Percentiles rank a stretch among this genome's conserved stretches.
Conservation (phyloP, 2,113 vertebrate species). For the Odontophorus gujanensis region DNA sequence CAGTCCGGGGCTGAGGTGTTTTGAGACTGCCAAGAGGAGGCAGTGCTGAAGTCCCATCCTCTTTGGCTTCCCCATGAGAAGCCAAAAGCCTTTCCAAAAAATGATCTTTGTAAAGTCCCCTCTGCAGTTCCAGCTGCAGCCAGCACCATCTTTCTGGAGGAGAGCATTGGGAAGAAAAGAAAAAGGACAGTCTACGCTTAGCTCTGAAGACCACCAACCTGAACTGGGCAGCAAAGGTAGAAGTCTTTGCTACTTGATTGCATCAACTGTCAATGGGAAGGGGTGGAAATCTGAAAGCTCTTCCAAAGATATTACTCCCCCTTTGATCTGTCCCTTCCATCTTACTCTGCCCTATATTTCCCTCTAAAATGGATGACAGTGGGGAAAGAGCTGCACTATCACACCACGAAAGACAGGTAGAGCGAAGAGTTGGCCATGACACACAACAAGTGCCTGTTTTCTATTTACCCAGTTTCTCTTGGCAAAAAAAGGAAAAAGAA, state of each 20-base stretch:
- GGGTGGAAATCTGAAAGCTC: not conserved
- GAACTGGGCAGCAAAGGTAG: not conserved
- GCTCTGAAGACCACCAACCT: not conserved
- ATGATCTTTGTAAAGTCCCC: not conserved
- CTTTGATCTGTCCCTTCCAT: not conserved
- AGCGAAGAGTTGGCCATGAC: not conserved
- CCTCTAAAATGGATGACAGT: not conserved
- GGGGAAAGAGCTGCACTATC: not conserved
- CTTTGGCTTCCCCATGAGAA: not conserved
- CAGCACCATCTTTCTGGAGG: not conserved
- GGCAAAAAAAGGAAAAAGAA: not conserved
- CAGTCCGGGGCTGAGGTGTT: too few relatives aligned
- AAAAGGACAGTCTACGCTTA: not conserved
- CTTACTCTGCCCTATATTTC: not conserved
- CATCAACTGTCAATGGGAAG: not conserved
- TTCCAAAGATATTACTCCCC: not conserved
- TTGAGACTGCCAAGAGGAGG: not conserved
- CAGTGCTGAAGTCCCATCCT: not conserved
- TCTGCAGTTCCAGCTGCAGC: not conserved
- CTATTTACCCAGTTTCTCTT: not conserved
- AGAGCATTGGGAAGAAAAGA: not conserved
- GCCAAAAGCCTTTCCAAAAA: not conserved
- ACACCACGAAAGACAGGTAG: not conserved
- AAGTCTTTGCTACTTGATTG: not conserved
- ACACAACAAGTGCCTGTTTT: not conserved